phyloP scores from a whole-genome alignment of 2,888 invertebrate genomes.

The Sylvicola cinctus region DNA sequence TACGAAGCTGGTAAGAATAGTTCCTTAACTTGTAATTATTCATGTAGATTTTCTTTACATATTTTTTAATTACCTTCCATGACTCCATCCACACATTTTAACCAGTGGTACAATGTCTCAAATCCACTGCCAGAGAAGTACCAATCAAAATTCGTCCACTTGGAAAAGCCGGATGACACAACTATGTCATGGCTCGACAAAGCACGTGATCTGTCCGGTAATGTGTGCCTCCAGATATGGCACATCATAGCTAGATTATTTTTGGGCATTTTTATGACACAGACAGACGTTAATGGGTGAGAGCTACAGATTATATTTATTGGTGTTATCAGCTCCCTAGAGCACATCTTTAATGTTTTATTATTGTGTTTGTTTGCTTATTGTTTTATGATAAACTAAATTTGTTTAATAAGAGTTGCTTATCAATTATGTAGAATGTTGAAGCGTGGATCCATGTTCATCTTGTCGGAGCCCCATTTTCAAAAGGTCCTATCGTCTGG shows the following conservation, averaged over 20 bases:
- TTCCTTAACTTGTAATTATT: not conserved
- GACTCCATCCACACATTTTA: too few relatives aligned
- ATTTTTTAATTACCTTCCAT: too few relatives aligned
- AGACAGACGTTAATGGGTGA: conserved; percentile 87
- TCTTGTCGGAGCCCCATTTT: conserved; percentile 70
- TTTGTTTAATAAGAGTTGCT: too few relatives aligned
- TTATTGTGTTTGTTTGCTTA: too few relatives aligned
- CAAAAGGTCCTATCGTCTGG: conserved; percentile 21
- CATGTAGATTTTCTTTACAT: not conserved
- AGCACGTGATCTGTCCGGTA: conserved; percentile 20
- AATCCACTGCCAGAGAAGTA: conserved; percentile 16
- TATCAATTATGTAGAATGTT: conserved; percentile 28
- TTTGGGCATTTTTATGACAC: conserved; percentile 76
- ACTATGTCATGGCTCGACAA: conserved; percentile 21
- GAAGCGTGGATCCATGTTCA: conserved; percentile 91
- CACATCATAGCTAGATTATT: conserved; percentile 71
- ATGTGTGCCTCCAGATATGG: conserved; percentile 70
- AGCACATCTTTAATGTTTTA: too few relatives aligned
- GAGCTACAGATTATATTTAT: conserved; percentile 20
- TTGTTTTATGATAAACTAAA: too few relatives aligned
- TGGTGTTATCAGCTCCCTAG: conserved; percentile 5
- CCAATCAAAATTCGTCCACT: conserved; percentile 19
- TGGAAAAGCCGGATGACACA: conserved; percentile 19
- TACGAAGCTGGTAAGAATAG: conserved; percentile 17
- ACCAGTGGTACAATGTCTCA: conserved; percentile 21